These are phyloP conservation scores for Smutsia gigantea DNA, from an alignment of 2,797 vertebrate species.

Conservation along the genomic window DNA sequence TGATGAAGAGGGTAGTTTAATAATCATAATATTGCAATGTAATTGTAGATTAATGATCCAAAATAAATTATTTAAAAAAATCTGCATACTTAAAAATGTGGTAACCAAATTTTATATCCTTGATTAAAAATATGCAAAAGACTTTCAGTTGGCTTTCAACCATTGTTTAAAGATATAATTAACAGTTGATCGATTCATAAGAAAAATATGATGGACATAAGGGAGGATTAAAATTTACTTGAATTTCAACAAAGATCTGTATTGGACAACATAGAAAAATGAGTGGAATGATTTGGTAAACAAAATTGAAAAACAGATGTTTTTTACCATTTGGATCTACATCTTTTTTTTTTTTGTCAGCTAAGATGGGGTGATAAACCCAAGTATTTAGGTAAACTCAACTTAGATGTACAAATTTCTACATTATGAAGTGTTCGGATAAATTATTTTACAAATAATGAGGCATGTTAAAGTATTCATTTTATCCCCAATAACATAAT, in stretches of 20 bases:
- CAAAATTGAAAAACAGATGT: neutral
- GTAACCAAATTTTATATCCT: neutral
- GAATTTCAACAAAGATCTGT: conserved; percentile 47
- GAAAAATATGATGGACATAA: neutral
- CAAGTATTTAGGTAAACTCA: neutral
- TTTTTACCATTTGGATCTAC: neutral
- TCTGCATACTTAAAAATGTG: neutral
- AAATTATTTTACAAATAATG: neutral
- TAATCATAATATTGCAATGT: too few species aligned
- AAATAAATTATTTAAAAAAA: too few species aligned
- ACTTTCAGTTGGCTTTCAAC: neutral
- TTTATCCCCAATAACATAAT: neutral
- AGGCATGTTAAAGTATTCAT: neutral
- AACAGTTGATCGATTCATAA: neutral
- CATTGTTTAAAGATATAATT: conserved; percentile 18
- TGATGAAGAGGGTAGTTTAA: too few species aligned
- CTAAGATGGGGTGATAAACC: neutral
- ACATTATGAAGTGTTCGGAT: neutral
- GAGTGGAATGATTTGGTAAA: neutral
- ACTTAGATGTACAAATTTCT: neutral
- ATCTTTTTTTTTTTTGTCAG: neutral
- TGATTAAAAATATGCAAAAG: conserved; percentile 27
- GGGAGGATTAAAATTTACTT: neutral
- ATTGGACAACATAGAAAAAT: neutral
- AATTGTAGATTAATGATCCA: too few species aligned